Base-by-base conservation (phyloP, 2,797 vertebrate genomes). In the Rousettus madagascariensis region DNA sequence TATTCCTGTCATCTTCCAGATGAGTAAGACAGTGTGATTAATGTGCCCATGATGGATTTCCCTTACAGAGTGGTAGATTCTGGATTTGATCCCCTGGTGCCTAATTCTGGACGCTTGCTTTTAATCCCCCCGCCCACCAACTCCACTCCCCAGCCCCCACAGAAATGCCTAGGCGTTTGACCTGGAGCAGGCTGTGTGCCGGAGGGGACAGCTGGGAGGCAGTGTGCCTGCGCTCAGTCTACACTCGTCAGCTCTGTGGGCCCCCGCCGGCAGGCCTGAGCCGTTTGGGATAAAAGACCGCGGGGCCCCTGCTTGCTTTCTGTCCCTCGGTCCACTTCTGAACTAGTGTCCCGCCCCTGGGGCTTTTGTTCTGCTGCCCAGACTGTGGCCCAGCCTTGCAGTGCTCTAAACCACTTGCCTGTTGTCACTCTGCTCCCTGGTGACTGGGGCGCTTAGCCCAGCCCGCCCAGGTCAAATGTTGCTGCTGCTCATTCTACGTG, bases 131-230 rank as follows among this genome's bases (percentile, higher is more conserved):
- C 4, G 10, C 38, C 33, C 16, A 26, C 5, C 17, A 49, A 38
- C 36, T 24, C 26, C 77, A 30, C 26, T 41, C 26, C 24, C 15
- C 36, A 55, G 6, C 16, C 26, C 20, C 28, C 55, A 61, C 8
- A 36, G 5, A 2, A 13, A 7, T 33, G 15, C 12, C 55, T 66
- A 43, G 57, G 84, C 0, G 0, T 41, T 55, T 15, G 15, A 15
- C 22, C 24, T 7, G 5, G 61, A 86, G 57, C 24, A 66, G 1
- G 55, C 28, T 49, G 46, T 22, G 51, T 59, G 12, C 33, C 53
- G 12, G 33, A 53, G 43, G 17, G 61, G 55, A 49, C 16, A 63
- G 49, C 75, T 57, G 36, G 38, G 9, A 93, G 13, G 55, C 22
- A 43, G 53, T 66, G 36, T 38, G 68, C 74, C 43, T 69, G 26